A percentile compares a stretch with the other conserved stretches of the same genome.
Conservation (phyloP, 2,113 vertebrate genomes). For the Zosterops pallidus region DNA sequence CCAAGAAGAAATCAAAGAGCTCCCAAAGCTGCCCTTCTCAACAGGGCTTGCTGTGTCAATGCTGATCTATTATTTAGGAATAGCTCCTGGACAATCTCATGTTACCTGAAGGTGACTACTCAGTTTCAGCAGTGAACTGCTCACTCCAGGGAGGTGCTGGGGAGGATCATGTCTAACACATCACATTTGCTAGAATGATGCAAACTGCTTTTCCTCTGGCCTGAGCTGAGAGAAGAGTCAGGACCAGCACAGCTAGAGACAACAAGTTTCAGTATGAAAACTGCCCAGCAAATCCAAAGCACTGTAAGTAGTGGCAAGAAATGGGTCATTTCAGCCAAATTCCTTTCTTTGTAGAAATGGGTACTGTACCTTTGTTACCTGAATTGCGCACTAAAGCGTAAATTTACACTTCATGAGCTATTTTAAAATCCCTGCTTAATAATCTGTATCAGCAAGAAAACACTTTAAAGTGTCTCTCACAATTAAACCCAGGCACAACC, state of each 20-base stretch:
- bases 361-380: slow-evolving; percentile 34
- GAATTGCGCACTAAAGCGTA: slow-evolving; percentile 51
- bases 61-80: neutral
- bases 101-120: neutral
- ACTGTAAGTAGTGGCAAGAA: neutral
- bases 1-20: neutral
- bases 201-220: neutral
- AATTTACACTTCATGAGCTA: slow-evolving; percentile 69
- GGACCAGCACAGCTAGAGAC: neutral
- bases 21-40: neutral
- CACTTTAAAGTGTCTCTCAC: slow-evolving; percentile 76
- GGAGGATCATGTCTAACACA: neutral
- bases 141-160: neutral
- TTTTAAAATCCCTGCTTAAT: slow-evolving; percentile 76
- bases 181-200: neutral
- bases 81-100: neutral
- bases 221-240: neutral
- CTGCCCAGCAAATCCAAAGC: neutral
- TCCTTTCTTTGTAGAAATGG: slow-evolving; percentile 19
- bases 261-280: slow-evolving; percentile 12
- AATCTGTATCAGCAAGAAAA: slow-evolving; percentile 77
- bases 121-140: neutral
- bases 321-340: neutral
- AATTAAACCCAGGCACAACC: slow-evolving; percentile 78
- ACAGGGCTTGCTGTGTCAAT: neutral